These are phyloP conservation scores for Phenganax stokvisi DNA, from an alignment of 92 coral and sea anemone species.

Conservation along the genomic window DNA sequence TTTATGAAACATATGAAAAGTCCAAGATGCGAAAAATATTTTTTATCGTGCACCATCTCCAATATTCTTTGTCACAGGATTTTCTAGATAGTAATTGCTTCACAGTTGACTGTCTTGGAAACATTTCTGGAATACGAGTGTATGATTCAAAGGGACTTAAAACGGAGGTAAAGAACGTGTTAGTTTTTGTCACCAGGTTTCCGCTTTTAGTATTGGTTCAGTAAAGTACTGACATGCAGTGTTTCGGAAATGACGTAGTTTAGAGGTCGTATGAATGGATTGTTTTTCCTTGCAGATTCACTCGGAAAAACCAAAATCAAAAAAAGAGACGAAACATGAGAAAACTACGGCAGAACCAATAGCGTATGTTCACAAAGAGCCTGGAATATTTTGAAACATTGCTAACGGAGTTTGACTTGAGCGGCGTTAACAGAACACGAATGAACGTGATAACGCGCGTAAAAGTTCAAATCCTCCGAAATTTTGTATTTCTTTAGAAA, in stretches of 20 bases:
- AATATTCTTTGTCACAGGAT: slow-evolving; percentile 51
- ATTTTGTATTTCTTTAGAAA: too few species aligned
- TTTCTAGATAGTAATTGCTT: slow-evolving; percentile 73
- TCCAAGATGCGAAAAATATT: neutral
- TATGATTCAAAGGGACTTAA: slow-evolving; percentile 72
- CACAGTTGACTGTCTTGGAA: slow-evolving; percentile 80
- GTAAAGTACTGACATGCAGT: too few species aligned
- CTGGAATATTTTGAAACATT: too few species aligned
- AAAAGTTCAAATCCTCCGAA: too few species aligned
- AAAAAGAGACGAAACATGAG: slow-evolving; percentile 44
- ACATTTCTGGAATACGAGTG: slow-evolving; percentile 67
- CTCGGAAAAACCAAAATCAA: slow-evolving; percentile 40
- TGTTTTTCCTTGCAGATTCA: slow-evolving; percentile 9
- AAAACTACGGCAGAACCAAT: slow-evolving; percentile 33
- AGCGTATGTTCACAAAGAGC: neutral
- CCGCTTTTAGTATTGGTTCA: neutral
- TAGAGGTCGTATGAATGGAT: too few species aligned
- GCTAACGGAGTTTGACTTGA: too few species aligned
- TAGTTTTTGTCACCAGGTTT: neutral
- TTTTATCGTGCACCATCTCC: neutral
- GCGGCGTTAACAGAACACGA: too few species aligned
- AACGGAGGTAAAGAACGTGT: slow-evolving; percentile 61
- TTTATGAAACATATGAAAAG: neutral
- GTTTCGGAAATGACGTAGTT: too few species aligned
- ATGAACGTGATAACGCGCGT: too few species aligned